Evolutionary conservation across 2,113 vertebrate species (phyloP), one percentile per base, ranked within the genome.

Genomic region (Dromaius novaehollandiae): DNA sequence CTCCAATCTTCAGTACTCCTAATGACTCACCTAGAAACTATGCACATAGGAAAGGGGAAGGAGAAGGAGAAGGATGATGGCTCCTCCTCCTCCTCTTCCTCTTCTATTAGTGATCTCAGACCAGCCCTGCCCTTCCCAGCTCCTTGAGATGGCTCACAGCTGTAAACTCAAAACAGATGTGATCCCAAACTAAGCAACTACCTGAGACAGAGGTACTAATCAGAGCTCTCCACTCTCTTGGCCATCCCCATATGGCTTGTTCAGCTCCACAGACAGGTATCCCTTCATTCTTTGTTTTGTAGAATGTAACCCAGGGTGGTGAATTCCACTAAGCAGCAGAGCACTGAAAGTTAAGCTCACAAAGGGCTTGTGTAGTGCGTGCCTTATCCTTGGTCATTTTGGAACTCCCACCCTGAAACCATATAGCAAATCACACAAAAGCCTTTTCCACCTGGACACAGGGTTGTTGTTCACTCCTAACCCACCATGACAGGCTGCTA

Each of bases 351-450:
- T 34, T 66, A 83, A 22, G 79, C 30, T 63, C 71, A 80, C 85
- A 80, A 63, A 83, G 79, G 15, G 44, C 40, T 93, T 19, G 40
- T 74, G 75, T 28, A 42, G 63, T 91, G 85, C 86, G 1, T 11
- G 34, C 40, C 93, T 94, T 96, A 96, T 94, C 91, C 88, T 25
- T 6, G 53, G 44, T 53, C 63, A 70, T 91, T 66, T 80, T 60
- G 91, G 87, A 71, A 88, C 92, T 92, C 84, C 93, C 89, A 80
- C 32, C 84, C 95, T 82, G 80, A 95, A 85, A 8, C 92, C 71
- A 91, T 66, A 76, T 8, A 40, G 42, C 77, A 28, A 82, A 34
- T 8, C 66, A 4, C 81, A 91, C 86, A 95, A 92, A 97, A 95
- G 83, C 63, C 1, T 0, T 89, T 95, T 96, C 95, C 92, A 96